These are phyloP conservation scores for Drosophila macrospina DNA, from an alignment of 2,888 invertebrate genomes.

Conservation along the genomic window DNA sequence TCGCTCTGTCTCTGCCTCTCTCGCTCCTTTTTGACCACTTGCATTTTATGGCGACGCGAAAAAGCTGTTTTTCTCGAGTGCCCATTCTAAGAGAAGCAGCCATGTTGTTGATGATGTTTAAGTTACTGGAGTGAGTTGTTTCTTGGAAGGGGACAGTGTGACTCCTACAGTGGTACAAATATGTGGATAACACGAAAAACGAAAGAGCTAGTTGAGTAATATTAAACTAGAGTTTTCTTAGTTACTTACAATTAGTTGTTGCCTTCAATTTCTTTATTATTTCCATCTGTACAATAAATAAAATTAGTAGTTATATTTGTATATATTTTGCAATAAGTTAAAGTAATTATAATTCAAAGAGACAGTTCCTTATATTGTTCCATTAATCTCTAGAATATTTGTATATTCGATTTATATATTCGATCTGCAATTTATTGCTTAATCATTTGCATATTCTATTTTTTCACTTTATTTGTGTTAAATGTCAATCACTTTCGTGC, in stretches of 20 bases:
- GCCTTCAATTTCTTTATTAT: no score
- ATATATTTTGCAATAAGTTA: no score
- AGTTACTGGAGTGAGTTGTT: slow-evolving; percentile 46
- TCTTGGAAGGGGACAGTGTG: slow-evolving; percentile 4
- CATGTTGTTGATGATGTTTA: slow-evolving; percentile 80
- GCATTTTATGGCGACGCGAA: slow-evolving; percentile 80
- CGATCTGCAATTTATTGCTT: no score
- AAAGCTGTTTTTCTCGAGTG: slow-evolving; percentile 74
- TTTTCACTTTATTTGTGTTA: no score
- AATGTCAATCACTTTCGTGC: neutral
- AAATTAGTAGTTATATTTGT: no score
- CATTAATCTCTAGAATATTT: no score
- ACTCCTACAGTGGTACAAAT: slow-evolving; percentile 42
- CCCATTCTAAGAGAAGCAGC: slow-evolving; percentile 50
- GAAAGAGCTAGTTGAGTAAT: neutral
- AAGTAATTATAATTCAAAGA: no score
- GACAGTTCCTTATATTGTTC: no score
- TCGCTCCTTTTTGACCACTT: slow-evolving; percentile 66
- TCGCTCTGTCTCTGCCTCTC: slow-evolving; percentile 16
- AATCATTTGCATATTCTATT: no score
- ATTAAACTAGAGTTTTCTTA: neutral
- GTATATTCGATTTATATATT: no score
- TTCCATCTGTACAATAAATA: no score
- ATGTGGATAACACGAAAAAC: neutral
- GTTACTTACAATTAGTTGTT: no score